A percentile compares a stretch with the other conserved stretches of the same genome.
Conservation (phyloP, 2,888 invertebrate genomes). For the Germaria angustata region DNA sequence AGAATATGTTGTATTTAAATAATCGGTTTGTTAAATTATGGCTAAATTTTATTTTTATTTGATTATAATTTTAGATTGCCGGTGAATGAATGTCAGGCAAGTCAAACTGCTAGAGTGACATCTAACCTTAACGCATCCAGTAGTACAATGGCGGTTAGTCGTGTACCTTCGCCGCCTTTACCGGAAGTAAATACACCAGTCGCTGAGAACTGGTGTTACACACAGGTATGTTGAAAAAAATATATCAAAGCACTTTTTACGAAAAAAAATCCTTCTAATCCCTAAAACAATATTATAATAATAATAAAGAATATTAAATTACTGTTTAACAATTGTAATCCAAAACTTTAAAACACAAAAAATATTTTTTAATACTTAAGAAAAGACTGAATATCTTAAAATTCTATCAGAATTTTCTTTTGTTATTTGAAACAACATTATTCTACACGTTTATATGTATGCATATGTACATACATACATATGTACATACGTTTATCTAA, state of each 20-base stretch:
- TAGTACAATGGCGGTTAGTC: slow-evolving; percentile 97
- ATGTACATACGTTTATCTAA: too few species aligned
- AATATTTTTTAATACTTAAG: slow-evolving; percentile 19
- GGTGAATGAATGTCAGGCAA: slow-evolving; percentile 88
- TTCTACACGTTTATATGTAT: too few species aligned
- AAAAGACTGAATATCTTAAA: slow-evolving; percentile 16
- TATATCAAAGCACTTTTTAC: too few species aligned
- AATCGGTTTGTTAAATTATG: not conserved
- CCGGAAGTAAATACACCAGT: slow-evolving; percentile 98
- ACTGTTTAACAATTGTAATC: slow-evolving; percentile 5
- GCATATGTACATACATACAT: too few species aligned
- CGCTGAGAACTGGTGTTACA: slow-evolving; percentile 99
- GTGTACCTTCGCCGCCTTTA: slow-evolving; percentile 97
- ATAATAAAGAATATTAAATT: not conserved
- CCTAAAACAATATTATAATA: not conserved
- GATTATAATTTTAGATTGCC: slow-evolving; percentile 85
- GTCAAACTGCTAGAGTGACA: slow-evolving; percentile 93
- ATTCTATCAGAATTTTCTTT: not conserved
- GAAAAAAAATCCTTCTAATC: not conserved
- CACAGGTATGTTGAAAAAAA: slow-evolving; percentile 87
- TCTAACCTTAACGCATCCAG: slow-evolving; percentile 89
- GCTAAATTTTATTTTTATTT: slow-evolving; percentile 28
- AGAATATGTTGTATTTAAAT: too few species aligned
- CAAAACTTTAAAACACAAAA: slow-evolving; percentile 8
- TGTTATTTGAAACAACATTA: not conserved